Evolutionary conservation across 2,113 vertebrate genomes (phyloP).

Genomic region (Cyprinodon variegatus): DNA sequence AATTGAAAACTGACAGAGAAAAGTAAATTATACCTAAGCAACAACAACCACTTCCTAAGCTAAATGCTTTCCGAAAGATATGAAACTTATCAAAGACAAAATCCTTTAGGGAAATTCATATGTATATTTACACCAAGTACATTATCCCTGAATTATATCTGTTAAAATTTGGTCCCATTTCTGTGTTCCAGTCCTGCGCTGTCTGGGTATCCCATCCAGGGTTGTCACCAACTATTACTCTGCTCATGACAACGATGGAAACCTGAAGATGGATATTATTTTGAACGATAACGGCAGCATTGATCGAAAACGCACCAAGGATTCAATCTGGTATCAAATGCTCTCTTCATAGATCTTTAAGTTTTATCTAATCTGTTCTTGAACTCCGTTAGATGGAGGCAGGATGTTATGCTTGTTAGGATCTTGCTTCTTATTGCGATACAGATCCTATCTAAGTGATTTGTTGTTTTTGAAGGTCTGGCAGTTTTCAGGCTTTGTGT

Average conservation of each 20-base stretch:
- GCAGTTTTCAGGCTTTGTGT: background rate
- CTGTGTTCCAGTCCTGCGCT: conserved; percentile 85
- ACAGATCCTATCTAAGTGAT: background rate
- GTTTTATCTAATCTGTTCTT: too few species aligned
- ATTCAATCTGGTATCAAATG: conserved; percentile 87
- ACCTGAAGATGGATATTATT: conserved; percentile 89
- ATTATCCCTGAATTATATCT: background rate
- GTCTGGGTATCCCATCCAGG: conserved; percentile 90
- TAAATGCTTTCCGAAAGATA: too few species aligned
- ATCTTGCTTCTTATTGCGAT: background rate
- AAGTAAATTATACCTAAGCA: too few species aligned
- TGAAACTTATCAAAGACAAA: too few species aligned
- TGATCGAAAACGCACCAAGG: conserved; percentile 85
- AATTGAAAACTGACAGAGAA: too few species aligned
- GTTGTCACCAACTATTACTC: conserved; percentile 93
- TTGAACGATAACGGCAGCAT: conserved; percentile 86
- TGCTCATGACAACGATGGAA: conserved; percentile 94
- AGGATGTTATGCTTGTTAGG: background rate
- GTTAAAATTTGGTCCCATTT: background rate
- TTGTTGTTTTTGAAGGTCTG: background rate
- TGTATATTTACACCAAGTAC: too few species aligned
- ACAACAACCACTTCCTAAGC: too few species aligned
- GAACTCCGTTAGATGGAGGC: background rate
- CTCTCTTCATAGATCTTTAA: background rate
- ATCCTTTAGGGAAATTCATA: too few species aligned